Conservation (phyloP, 2,113 vertebrate genomes). For the Vombatus ursinus region DNA sequence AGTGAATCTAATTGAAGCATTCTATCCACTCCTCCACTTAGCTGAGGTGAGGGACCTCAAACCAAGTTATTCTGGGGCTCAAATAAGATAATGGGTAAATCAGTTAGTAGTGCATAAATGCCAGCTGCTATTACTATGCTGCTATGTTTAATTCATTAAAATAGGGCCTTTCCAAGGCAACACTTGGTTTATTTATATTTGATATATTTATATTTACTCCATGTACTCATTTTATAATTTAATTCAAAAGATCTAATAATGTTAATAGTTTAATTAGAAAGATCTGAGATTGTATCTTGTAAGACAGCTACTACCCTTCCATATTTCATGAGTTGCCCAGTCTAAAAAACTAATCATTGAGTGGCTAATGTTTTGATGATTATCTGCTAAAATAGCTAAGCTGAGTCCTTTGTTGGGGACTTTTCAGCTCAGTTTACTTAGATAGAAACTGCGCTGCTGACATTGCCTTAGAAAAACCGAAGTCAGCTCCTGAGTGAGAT, state of each 20-base stretch:
- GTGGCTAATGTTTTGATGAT: neutral
- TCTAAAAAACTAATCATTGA: neutral
- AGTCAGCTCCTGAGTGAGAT: neutral
- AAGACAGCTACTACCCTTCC: neutral
- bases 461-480: neutral
- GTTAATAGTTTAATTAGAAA: neutral
- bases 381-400: neutral
- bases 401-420: neutral
- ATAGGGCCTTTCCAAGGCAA: neutral
- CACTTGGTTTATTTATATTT: no score
- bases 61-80: neutral
- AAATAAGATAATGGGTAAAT: neutral
- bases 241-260: neutral
- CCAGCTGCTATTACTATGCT: neutral
- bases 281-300: neutral
- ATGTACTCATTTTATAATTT: neutral
- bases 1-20: neutral
- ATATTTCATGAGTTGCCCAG: neutral
- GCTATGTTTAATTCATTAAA: neutral
- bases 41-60: neutral
- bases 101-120: neutral
- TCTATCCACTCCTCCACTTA: neutral
- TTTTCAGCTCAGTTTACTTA: neutral
- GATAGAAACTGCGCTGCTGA: neutral
- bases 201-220: neutral